phyloP scores from a whole-genome alignment of 2,888 invertebrate genomes.

The Anagyrus pseudococci region DNA sequence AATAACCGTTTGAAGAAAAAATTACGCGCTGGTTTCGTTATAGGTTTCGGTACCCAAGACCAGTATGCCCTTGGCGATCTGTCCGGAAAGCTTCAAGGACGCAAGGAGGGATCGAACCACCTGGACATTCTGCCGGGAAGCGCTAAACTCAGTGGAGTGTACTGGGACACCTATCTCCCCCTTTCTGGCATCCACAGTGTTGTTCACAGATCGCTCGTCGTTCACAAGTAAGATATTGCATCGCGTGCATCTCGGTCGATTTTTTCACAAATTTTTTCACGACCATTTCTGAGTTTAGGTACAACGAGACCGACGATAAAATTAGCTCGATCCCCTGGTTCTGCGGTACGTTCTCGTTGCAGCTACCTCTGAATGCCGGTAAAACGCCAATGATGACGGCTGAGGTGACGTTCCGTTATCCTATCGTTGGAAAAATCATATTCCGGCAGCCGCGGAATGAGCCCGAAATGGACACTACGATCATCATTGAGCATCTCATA shows the following conservation, averaged over 20 bases:
- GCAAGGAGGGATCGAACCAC: conserved; percentile 74
- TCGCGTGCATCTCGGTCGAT: neutral
- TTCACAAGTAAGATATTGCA: conserved; percentile 69
- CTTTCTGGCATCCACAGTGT: conserved; percentile 81
- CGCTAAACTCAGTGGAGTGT: conserved; percentile 75
- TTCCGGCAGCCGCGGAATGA: conserved; percentile 82
- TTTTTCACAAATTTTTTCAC: neutral
- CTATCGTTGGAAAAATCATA: conserved; percentile 83
- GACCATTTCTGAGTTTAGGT: conserved; percentile 50
- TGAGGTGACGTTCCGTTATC: conserved; percentile 83
- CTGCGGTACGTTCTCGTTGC: conserved; percentile 72
- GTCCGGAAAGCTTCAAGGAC: conserved; percentile 81
- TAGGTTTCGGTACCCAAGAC: conserved; percentile 84
- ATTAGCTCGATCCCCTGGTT: conserved; percentile 64
- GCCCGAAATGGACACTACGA: conserved; percentile 84
- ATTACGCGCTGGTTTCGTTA: too few species aligned
- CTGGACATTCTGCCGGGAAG: conserved; percentile 74
- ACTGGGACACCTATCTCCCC: conserved; percentile 87
- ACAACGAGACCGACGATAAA: conserved; percentile 63
- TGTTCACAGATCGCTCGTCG: conserved; percentile 79
- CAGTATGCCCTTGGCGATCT: conserved; percentile 90
- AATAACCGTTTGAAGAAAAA: conserved; percentile 21
- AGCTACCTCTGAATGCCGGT: conserved; percentile 71
- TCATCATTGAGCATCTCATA: conserved; percentile 83
- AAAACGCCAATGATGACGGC: conserved; percentile 80